phyloP scores from a whole-genome alignment of 2,797 vertebrate genomes.

The Gymnopithys bicolor region DNA sequence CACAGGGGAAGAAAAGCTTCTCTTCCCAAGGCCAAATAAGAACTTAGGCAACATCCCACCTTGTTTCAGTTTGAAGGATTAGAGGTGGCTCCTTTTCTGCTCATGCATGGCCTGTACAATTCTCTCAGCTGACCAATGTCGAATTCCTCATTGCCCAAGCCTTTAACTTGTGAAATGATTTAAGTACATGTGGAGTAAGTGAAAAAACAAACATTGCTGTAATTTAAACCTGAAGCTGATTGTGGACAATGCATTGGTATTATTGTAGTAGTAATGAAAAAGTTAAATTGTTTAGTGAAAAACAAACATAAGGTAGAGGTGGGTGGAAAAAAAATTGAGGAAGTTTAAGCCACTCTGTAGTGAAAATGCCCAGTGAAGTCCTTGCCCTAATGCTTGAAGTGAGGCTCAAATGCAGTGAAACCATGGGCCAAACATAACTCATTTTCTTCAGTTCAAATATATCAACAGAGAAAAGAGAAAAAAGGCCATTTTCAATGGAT shows the following conservation, averaged over 20 bases:
- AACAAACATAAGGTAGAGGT: rapidly evolving
- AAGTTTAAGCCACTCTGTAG: neutral
- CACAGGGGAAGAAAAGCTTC: neutral
- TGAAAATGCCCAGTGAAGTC: neutral
- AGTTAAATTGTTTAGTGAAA: neutral
- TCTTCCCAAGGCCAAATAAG: neutral
- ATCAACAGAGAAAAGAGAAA: neutral
- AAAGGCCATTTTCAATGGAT: rapidly evolving
- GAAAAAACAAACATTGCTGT: neutral
- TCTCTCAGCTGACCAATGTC: neutral
- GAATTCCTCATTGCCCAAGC: neutral
- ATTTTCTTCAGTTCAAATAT: neutral
- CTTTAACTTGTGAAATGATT: neutral
- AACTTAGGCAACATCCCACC: neutral
- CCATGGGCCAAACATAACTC: neutral
- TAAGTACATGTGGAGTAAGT: neutral
- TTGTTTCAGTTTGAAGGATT: neutral
- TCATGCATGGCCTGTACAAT: neutral
- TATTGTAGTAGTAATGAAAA: neutral
- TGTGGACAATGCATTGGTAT: neutral
- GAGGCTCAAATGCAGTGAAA: neutral
- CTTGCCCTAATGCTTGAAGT: neutral
- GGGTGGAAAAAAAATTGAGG: neutral
- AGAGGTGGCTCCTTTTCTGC: neutral
- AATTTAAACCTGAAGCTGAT: neutral